Percentiles rank a stretch among this genome's conserved stretches.
phyloP scores from a whole-genome alignment of 2,888 invertebrate species.

The Cylindroiulus punctatus region DNA sequence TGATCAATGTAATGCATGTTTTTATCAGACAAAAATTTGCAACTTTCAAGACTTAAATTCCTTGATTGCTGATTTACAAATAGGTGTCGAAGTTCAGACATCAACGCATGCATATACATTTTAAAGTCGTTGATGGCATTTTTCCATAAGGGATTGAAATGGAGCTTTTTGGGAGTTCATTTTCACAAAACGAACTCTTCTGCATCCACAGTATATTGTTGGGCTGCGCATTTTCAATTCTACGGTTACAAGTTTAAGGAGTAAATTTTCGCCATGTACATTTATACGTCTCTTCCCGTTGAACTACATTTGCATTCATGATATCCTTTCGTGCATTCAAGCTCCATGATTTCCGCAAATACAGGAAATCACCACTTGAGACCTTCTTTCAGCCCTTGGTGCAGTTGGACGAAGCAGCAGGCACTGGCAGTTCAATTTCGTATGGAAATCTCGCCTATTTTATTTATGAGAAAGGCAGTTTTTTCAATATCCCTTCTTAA shows the following conservation, averaged over 20 bases:
- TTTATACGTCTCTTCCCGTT: not conserved
- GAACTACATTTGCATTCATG: constrained; percentile 26
- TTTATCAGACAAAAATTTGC: no score
- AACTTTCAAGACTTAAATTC: no score
- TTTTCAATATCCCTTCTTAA: constrained; percentile 38
- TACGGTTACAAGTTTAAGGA: not conserved
- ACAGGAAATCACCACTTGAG: constrained; percentile 31
- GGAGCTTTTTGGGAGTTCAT: no score
- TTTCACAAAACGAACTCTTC: not conserved
- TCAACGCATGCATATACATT: no score
- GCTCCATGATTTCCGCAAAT: constrained; percentile 38
- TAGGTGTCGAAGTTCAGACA: no score
- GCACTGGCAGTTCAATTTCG: not conserved
- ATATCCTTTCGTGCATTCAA: constrained; percentile 22
- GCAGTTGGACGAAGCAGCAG: not conserved
- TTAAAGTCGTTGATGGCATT: no score
- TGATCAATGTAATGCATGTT: no score
- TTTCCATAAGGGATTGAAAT: no score
- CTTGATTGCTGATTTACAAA: no score
- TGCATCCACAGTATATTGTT: no score
- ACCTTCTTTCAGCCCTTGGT: not conserved
- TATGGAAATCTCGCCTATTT: constrained; percentile 42
- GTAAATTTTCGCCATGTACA: not conserved
- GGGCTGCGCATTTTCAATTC: not conserved
- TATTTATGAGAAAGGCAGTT: constrained; percentile 42